A percentile compares a stretch with the other conserved stretches of the same genome.
phyloP scores from a whole-genome alignment of 2,113 vertebrate genomes.

The Ancistrus triradiatus region DNA sequence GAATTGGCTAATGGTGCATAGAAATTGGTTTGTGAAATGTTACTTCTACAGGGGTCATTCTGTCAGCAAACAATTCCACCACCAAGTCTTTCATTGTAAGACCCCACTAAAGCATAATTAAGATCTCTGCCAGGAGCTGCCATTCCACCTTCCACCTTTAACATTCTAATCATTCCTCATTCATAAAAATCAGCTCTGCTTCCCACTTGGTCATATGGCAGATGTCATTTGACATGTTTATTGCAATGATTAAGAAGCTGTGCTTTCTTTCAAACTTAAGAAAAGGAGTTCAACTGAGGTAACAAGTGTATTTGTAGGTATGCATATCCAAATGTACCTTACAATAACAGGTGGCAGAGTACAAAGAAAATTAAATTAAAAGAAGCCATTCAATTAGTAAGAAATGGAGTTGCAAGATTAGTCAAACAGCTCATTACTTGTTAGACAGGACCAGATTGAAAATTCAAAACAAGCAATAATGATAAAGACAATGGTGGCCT shows the following conservation, averaged over 20 bases:
- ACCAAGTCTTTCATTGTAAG: conserved; percentile 35
- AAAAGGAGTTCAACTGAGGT: too few species aligned
- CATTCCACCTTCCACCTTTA: conserved; percentile 48
- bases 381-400: too few species aligned
- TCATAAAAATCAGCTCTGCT: conserved; percentile 55
- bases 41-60: conserved; percentile 53
- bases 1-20: neutral
- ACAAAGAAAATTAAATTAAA: too few species aligned
- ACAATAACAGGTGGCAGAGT: too few species aligned
- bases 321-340: too few species aligned
- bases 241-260: conserved; percentile 61
- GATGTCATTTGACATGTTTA: conserved; percentile 65
- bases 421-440: too few species aligned
- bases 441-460: too few species aligned
- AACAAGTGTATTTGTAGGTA: too few species aligned
- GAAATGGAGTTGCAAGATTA: too few species aligned
- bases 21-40: conserved; percentile 55
- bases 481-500: too few species aligned
- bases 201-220: conserved; percentile 53
- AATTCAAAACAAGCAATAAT: too few species aligned
- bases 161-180: conserved; percentile 62
- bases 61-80: conserved; percentile 59
- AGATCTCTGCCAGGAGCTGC: conserved; percentile 45
- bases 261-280: neutral
- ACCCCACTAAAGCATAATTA: conserved; percentile 56